A percentile compares a stretch with the other conserved stretches of the same genome.
phyloP scores from a whole-genome alignment of 2,113 vertebrate genomes.

The Nesogale talazaci region DNA sequence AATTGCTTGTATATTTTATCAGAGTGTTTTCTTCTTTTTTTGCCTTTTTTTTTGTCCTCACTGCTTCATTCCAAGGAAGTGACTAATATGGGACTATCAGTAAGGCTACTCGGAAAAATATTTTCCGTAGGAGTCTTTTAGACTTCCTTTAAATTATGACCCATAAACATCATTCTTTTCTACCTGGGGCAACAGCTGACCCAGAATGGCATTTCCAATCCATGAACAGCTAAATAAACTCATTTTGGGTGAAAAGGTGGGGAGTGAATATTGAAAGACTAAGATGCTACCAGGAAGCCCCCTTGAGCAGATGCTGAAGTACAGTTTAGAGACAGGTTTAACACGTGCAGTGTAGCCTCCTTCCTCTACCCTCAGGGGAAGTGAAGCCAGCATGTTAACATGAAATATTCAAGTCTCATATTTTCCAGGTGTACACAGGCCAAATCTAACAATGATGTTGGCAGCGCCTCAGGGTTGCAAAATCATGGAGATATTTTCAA shows the following conservation, averaged over 20 bases:
- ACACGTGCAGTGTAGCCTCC: constrained; percentile 13
- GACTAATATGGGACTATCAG: constrained; percentile 73
- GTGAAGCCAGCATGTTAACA: constrained; percentile 78
- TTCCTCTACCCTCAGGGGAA: constrained; percentile 38
- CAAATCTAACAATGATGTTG: constrained; percentile 84
- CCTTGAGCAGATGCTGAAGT: not conserved
- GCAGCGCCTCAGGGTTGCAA: constrained; percentile 83
- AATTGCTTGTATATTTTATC: constrained; percentile 70
- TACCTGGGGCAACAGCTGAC: constrained; percentile 62
- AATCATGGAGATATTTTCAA: constrained; percentile 86
- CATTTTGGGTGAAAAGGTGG: constrained; percentile 20
- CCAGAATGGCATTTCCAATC: not conserved
- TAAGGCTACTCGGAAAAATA: constrained; percentile 59
- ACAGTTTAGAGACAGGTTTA: constrained; percentile 50
- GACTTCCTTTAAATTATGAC: constrained; percentile 50
- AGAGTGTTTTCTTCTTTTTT: constrained; percentile 40
- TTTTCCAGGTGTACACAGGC: constrained; percentile 87
- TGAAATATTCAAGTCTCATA: constrained; percentile 84
- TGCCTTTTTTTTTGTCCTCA: not conserved
- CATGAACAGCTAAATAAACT: constrained; percentile 41
- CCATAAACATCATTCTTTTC: constrained; percentile 46
- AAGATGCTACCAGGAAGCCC: not conserved
- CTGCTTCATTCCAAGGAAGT: constrained; percentile 70
- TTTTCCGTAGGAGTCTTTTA: constrained; percentile 68
- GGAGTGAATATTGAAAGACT: not conserved